Evolutionary conservation across 2,888 invertebrate genomes (phyloP), one percentile per base, ranked within the genome.

Genomic region (Entomobrya proxima): DNA sequence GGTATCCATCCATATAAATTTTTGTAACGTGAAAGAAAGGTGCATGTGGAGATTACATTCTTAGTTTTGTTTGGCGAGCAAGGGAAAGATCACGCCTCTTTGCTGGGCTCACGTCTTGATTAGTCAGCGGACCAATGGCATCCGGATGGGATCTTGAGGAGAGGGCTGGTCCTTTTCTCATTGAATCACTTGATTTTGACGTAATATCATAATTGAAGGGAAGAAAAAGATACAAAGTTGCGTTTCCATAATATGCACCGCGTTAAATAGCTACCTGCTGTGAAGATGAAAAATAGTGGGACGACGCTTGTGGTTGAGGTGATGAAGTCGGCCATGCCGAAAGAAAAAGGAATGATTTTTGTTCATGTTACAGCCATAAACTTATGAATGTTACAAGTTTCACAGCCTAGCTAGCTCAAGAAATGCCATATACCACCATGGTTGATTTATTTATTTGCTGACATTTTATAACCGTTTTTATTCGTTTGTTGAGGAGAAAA

Each of bases 61-160:
- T 69, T 69, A 32, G 18, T 76, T 76, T 69, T 69, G 52, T 67
- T 79, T 79, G 79, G 52, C 37, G 79, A 67, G 52, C 32, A 67
- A 52, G 52, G 50, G 55, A 52, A 79, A 52, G 82, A 75, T 40
- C 61, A 82, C 82, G 82, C 82, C 82, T 82, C 50, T 35, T 76
- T 47, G 64, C 75, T 40, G 47, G 47, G 74, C 74, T 64, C 82
- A 82, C 61, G 67, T 82, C 82, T 82, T 82, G 75, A 82, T 64
- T 75, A 75, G 82, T 52, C 21, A 27, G 52, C 50, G 24, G 61
- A 67, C 82, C 75, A 82, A 82, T 75, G 64, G 82, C 75, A 82
- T 82, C 75, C 75, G 82, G 64, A 75, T 75, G 35, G 55, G 37
- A 75, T 75, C 40, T 67, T 75, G 9, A 27, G 27, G 7, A 37